Evolutionary conservation across 2,888 invertebrate genomes (phyloP).

Genomic region (Syritta pipiens): DNA sequence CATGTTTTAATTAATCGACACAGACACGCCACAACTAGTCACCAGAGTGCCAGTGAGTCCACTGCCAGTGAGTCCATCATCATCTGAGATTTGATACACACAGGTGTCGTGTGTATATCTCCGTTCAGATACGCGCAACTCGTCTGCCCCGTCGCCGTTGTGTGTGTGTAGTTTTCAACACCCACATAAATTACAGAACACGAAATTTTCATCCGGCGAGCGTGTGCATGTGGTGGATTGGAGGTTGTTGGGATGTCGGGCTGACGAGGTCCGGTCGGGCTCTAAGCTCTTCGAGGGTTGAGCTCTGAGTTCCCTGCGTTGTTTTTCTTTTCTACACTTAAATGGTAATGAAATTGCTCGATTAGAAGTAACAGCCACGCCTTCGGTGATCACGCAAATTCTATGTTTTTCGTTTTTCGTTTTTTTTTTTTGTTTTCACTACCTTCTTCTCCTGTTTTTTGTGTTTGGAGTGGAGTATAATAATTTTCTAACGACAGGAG

Average conservation of each 20-base stretch:
- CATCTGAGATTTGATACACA: slow-evolving; percentile 68
- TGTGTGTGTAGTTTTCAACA: slow-evolving; percentile 59
- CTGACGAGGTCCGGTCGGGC: slow-evolving; percentile 20
- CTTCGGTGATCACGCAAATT: slow-evolving; percentile 71
- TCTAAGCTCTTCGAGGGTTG: slow-evolving; percentile 43
- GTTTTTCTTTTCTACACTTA: slow-evolving; percentile 52
- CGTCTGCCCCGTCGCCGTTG: slow-evolving; percentile 26
- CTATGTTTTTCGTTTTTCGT: slow-evolving; percentile 55
- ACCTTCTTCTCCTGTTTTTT: no score
- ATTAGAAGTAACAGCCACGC: slow-evolving; percentile 70
- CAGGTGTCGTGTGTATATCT: slow-evolving; percentile 40
- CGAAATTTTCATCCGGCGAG: slow-evolving; percentile 53
- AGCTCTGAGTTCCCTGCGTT: not conserved
- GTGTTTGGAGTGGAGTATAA: slow-evolving; percentile 57
- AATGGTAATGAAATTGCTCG: slow-evolving; percentile 70
- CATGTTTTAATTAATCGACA: slow-evolving; percentile 68
- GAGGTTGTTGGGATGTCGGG: slow-evolving; percentile 5
- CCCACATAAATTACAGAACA: slow-evolving; percentile 68
- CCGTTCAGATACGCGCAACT: slow-evolving; percentile 35
- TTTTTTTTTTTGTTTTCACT: slow-evolving; percentile 11
- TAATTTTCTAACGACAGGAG: slow-evolving; percentile 65
- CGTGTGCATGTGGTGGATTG: slow-evolving; percentile 10
- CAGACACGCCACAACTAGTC: slow-evolving; percentile 65
- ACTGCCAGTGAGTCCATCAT: slow-evolving; percentile 56
- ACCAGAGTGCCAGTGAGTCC: no score